Evolutionary conservation across 2,888 invertebrate genomes (phyloP).

Genomic region (Proisotoma minuta): DNA sequence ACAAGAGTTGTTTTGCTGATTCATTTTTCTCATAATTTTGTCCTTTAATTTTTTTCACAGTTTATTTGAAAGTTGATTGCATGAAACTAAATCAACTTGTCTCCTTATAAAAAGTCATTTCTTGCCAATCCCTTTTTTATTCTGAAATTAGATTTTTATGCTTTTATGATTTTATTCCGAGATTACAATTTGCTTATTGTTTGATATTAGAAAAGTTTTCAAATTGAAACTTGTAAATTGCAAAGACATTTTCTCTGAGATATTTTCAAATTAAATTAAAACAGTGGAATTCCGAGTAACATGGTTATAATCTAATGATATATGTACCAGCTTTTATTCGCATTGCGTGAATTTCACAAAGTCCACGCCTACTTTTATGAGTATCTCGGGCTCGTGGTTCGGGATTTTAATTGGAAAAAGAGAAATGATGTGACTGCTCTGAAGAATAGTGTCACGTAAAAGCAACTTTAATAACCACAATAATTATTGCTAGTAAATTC

Average conservation of each 20-base stretch:
- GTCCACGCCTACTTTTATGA: conserved; percentile 15
- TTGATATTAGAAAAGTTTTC: no score
- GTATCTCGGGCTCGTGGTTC: neutral
- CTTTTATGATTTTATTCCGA: neutral
- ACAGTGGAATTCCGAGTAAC: no score
- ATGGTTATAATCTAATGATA: no score
- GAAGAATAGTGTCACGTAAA: conserved; percentile 11
- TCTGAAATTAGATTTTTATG: neutral
- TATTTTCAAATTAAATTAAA: no score
- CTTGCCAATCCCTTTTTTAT: no score
- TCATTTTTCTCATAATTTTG: conserved; percentile 14
- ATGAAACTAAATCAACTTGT: neutral
- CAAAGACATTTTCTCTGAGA: no score
- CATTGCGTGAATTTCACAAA: neutral
- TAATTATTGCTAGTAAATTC: conserved; percentile 13
- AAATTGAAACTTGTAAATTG: no score
- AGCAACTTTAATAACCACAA: conserved; percentile 9
- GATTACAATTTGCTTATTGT: neutral
- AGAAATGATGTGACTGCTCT: conserved; percentile 1
- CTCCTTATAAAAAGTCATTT: no score
- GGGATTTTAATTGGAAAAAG: neutral
- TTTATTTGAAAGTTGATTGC: neutral
- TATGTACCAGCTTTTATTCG: neutral
- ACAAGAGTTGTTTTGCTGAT: conserved; percentile 1
- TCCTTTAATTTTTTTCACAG: conserved; percentile 12